phyloP scores from a whole-genome alignment of 2,888 invertebrate species.

The Ennomos fuscantarius region DNA sequence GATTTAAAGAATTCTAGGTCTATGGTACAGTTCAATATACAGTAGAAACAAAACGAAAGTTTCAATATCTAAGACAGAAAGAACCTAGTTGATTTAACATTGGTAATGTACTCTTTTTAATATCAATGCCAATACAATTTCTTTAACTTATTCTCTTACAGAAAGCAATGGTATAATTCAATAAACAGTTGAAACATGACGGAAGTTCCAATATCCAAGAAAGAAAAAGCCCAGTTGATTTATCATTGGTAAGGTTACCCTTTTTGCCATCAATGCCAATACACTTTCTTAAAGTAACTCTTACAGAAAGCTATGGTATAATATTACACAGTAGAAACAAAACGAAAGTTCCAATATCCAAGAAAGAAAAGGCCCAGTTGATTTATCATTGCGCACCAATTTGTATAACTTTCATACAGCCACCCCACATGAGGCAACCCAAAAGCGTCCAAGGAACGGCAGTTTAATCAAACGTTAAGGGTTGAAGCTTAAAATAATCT shows the following conservation, averaged over 20 bases:
- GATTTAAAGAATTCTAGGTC: no score
- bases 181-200: not conserved
- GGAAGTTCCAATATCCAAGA: no score
- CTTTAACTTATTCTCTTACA: no score
- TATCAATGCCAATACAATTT: no score
- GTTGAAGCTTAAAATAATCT: slow-evolving; percentile 80
- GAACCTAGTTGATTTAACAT: no score
- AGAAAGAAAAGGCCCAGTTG: slow-evolving; percentile 1
- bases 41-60: not conserved
- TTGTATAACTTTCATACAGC: slow-evolving; percentile 14
- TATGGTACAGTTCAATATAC: not conserved
- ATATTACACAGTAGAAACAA: not conserved
- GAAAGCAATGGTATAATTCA: not conserved
- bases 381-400: slow-evolving; percentile 8
- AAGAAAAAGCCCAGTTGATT: no score
- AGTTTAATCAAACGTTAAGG: slow-evolving; percentile 80
- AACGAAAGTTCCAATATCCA: not conserved
- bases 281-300: no score
- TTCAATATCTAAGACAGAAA: no score
- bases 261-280: no score
- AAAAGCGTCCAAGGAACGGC: slow-evolving; percentile 49
- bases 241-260: no score
- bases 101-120: no score
- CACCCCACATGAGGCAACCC: slow-evolving; percentile 23
- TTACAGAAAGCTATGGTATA: not conserved